Evolutionary conservation across 1,140 invertebrate genomes (phyloP).

Genomic region (Drosophila arawakana): DNA sequence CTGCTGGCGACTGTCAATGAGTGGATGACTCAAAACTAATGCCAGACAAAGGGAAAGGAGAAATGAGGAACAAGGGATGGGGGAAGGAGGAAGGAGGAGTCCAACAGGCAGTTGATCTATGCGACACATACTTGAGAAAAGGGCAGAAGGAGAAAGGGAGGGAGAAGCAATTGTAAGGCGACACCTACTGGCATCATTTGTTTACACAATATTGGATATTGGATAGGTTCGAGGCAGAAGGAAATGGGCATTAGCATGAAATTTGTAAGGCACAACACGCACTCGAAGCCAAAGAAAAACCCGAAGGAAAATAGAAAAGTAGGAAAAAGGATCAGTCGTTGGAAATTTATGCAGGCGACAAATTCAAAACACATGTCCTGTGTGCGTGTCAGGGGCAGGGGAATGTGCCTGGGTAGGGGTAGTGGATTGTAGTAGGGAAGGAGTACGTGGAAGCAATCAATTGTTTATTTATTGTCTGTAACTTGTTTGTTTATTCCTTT

Average conservation of each 20-base stretch:
- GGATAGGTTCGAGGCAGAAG: constrained; percentile 52
- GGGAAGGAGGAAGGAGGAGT: constrained; percentile 26
- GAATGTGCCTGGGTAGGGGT: not conserved
- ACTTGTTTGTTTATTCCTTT: constrained; percentile 63
- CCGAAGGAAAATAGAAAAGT: constrained; percentile 1
- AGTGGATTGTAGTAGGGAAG: not conserved
- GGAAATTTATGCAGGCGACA: constrained; percentile 80
- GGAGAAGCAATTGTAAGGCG: constrained; percentile 64
- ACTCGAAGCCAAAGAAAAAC: constrained; percentile 55
- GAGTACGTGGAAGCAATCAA: constrained; percentile 59
- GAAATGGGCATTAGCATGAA: constrained; percentile 78
- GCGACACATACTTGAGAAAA: constrained; percentile 55
- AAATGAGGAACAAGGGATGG: not conserved
- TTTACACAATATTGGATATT: constrained; percentile 82
- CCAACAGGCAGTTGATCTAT: constrained; percentile 77
- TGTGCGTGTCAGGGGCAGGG: not conserved
- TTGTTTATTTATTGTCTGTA: constrained; percentile 81
- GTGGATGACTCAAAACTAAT: constrained; percentile 52
- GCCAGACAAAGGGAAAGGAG: constrained; percentile 5
- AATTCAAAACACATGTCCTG: constrained; percentile 80
- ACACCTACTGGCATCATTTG: constrained; percentile 80
- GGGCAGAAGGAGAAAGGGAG: not conserved
- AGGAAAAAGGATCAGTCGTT: constrained; percentile 63
- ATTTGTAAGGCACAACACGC: constrained; percentile 81
- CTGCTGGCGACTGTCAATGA: constrained; percentile 73